Evolutionary conservation across 2,888 invertebrate genomes (phyloP).

Genomic region (Tricholauxania praeusta): DNA sequence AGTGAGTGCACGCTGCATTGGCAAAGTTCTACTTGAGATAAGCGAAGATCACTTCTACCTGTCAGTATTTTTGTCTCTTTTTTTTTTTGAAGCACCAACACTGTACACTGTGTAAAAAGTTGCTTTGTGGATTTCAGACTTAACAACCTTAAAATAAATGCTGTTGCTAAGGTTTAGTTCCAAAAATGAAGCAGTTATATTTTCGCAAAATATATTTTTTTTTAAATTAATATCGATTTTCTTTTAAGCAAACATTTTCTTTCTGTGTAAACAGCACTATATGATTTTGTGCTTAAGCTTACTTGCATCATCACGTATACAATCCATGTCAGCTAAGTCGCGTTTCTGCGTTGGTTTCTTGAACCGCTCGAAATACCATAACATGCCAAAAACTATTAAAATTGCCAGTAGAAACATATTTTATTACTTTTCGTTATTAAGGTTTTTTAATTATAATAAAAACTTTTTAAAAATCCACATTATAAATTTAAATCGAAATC

Average conservation of each 20-base stretch:
- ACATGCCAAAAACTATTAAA: conserved; percentile 8
- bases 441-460: background rate
- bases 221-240: background rate
- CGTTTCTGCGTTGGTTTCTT: background rate
- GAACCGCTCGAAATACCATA: conserved; percentile 6
- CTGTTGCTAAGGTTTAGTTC: background rate
- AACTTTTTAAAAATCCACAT: background rate
- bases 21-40: no score
- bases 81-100: background rate
- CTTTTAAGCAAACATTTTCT: background rate
- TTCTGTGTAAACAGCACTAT: no score
- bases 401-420: conserved; percentile 21
- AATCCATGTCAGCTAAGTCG: background rate
- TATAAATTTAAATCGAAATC: background rate
- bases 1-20: background rate
- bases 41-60: no score
- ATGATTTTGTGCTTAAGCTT: conserved; percentile 2
- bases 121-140: no score
- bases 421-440: background rate
- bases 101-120: no score
- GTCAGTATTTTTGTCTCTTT: no score
- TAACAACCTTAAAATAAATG: no score
- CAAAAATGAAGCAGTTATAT: no score
- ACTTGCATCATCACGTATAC: conserved; percentile 12
- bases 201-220: background rate